Conservation (phyloP, 2,113 vertebrate species). For the Cathartes aura region DNA sequence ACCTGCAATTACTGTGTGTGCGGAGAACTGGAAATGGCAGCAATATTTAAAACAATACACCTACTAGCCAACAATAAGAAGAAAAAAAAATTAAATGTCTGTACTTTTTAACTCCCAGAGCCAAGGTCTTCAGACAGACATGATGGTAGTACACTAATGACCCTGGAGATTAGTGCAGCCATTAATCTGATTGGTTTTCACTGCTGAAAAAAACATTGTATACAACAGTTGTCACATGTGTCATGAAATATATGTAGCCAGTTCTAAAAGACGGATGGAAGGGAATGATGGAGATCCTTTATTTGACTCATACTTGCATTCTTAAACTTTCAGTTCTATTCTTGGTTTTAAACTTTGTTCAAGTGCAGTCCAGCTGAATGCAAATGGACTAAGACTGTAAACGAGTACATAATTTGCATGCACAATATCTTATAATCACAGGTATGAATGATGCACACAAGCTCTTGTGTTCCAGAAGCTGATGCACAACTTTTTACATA, state of each 20-base stretch:
- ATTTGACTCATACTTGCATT: not conserved
- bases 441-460: not conserved
- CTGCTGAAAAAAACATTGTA: not conserved
- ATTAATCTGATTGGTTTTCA: not conserved
- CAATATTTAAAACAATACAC: not conserved
- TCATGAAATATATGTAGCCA: not conserved
- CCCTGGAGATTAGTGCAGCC: not conserved
- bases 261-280: not conserved
- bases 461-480: not conserved
- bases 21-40: not conserved
- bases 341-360: not conserved
- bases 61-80: not conserved
- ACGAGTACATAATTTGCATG: not conserved
- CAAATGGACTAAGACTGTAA: not conserved
- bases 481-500: not conserved
- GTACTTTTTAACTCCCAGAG: not conserved
- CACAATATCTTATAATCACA: not conserved
- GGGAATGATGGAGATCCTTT: not conserved
- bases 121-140: not conserved
- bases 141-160: not conserved
- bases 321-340: not conserved
- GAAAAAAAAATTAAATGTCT: not conserved
- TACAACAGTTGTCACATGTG: not conserved
- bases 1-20: not conserved
- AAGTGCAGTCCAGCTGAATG: not conserved